Evolutionary conservation across 1,140 invertebrate genomes (phyloP).

Genomic region (Tetraneura akinire): DNA sequence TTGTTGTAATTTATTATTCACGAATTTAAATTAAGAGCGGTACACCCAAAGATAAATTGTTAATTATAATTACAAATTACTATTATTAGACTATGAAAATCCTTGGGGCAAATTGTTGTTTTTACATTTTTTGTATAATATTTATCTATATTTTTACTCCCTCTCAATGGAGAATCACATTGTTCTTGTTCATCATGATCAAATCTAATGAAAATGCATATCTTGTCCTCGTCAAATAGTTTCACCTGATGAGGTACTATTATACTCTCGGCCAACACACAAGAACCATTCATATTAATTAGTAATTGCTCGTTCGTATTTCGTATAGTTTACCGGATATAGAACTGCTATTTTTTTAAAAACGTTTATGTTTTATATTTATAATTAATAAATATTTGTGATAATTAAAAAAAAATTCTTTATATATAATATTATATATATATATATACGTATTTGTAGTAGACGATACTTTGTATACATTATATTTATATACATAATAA

Average conservation of each 20-base stretch:
- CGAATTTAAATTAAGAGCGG: constrained; percentile 7
- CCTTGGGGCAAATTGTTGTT: constrained; percentile 20
- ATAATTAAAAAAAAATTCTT: too few relatives aligned
- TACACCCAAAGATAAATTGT: constrained; percentile 29
- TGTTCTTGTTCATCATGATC: constrained; percentile 36
- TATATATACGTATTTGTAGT: too few relatives aligned
- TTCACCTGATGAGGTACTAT: constrained; percentile 32
- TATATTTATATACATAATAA: too few relatives aligned
- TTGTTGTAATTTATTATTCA: too few relatives aligned
- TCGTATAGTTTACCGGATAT: constrained; percentile 18
- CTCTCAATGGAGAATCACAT: not conserved
- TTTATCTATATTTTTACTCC: constrained; percentile 26
- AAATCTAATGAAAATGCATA: constrained; percentile 38
- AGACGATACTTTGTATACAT: too few relatives aligned
- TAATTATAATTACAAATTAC: constrained; percentile 31
- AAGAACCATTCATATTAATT: constrained; percentile 30
- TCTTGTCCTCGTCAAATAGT: constrained; percentile 37
- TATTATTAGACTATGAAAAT: constrained; percentile 7
- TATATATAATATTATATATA: too few relatives aligned
- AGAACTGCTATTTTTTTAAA: not conserved
- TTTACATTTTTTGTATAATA: constrained; percentile 12
- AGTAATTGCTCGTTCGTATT: constrained; percentile 14
- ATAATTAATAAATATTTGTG: too few relatives aligned
- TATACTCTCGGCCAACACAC: constrained; percentile 16
- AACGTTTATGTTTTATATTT: too few relatives aligned